Base-by-base conservation (phyloP, 2,113 vertebrate genomes). In the Chloropsis cyanopogon region DNA sequence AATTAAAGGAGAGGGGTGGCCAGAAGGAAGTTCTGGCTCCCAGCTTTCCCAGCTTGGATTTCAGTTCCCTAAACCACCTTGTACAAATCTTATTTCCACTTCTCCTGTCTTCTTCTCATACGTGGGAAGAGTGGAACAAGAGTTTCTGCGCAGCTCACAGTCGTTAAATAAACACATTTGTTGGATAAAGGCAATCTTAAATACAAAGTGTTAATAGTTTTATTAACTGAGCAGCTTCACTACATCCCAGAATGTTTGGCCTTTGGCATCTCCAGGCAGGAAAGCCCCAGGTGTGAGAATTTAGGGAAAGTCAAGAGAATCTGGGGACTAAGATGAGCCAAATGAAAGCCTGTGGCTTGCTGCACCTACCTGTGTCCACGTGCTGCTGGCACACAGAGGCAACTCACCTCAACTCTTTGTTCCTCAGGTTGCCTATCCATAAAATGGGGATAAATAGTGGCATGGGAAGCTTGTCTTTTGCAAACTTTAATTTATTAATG, bases 401-500 rank as follows among this genome's bases (percentile, higher is more conserved):
- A 66, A 8, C 68, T 39, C 42, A 47, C 69, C 65, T 46, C 46
- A 86, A 75, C 18, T 28, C 42, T n/a, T 42, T 52, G 33, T 63
- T 95, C 81, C 68, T 92, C 76, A 39, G 47, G 10, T 70, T 90
- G 24, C 19, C 35, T 60, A 28, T 57, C 82, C n/a, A 44, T 71
- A 66, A 92, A 94, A 93, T 52, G 56, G 68, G 76, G 84, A 73
- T 59, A 93, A 95, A 83, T 19, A 44, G 47, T 33, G 56, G 35
- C 76, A 86, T 82, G 54, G 86, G 92, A 77, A 53, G 39, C 76
- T 54, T 35, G 47, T 41, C 42, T 81, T 86, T 78, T 59, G 63
- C 4, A 18, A 92, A 81, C 41, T 46, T 93, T 93, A 86, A 93
- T 95, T 95, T 91, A 95, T 93, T 88, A 92, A 88, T 86, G 83